A percentile compares a stretch with the other conserved stretches of the same genome.
phyloP scores from a whole-genome alignment of 2,888 invertebrate genomes.

The Drymonia ruficornis region DNA sequence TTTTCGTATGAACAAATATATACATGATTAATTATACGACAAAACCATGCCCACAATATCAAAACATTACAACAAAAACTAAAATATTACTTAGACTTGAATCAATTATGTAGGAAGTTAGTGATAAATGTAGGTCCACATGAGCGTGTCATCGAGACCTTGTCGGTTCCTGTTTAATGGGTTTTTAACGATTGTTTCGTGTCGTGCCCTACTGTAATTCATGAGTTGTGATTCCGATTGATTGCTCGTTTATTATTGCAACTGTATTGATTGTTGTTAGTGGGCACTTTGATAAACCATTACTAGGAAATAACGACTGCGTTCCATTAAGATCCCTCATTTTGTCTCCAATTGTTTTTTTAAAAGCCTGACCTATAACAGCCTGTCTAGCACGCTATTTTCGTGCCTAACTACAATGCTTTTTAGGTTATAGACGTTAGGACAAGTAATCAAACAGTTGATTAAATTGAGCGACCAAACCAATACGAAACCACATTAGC shows the following conservation, averaged over 20 bases:
- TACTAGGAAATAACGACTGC: neutral
- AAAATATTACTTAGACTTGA: neutral
- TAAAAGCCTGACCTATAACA: no score
- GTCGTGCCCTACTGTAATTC: conserved; percentile 9
- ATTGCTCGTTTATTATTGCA: conserved; percentile 10
- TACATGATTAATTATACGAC: neutral
- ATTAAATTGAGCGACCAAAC: conserved; percentile 39
- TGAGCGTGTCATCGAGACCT: neutral
- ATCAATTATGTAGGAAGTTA: neutral
- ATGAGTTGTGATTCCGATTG: conserved; percentile 21
- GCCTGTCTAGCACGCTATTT: no score
- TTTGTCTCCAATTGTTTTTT: no score
- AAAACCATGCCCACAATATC: neutral
- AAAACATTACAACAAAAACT: neutral
- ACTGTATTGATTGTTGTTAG: conserved; percentile 3
- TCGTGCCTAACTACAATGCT: no score
- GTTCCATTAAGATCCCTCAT: neutral
- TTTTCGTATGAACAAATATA: no score
- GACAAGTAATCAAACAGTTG: conserved; percentile 12
- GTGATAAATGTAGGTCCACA: neutral
- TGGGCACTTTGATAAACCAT: neutral
- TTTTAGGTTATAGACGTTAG: neutral
- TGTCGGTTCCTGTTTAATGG: conserved; percentile 41
- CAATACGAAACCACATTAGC: conserved; percentile 36
- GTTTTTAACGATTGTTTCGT: conserved; percentile 43